These are phyloP conservation scores for Knipowitschia caucasica DNA, from an alignment of 2,797 vertebrate species.

Conservation along the genomic window DNA sequence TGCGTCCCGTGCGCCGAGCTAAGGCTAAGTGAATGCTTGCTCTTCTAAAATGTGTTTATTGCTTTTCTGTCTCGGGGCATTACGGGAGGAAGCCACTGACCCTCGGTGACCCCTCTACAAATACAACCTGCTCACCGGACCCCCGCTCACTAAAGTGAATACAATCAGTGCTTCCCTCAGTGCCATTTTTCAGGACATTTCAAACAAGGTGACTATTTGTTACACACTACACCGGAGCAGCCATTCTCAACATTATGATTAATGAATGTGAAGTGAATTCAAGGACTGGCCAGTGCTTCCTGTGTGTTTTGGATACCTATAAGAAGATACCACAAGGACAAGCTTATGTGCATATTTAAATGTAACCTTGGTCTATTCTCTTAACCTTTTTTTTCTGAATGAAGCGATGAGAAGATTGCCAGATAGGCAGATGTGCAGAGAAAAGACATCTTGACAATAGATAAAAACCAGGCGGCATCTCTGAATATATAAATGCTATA, in stretches of 20 bases:
- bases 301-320: conserved; percentile 13
- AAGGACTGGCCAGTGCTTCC: conserved; percentile 2
- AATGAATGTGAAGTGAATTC: conserved; percentile 26
- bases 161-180: conserved; percentile 28
- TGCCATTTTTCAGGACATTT: conserved; percentile 30
- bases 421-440: conserved; percentile 53
- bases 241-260: conserved; percentile 28
- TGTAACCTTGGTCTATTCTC: conserved; percentile 47
- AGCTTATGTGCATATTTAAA: conserved; percentile 46
- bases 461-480: conserved; percentile 32
- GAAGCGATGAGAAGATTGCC: conserved; percentile 32
- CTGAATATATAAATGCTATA: conserved; percentile 61
- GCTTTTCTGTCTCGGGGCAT: conserved; percentile 61
- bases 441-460: conserved; percentile 57
- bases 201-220: conserved; percentile 6
- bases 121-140: conserved; percentile 28
- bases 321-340: conserved; percentile 21
- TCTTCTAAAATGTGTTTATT: conserved; percentile 53
- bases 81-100: conserved; percentile 34
- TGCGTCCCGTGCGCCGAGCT: conserved; percentile 29
- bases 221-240: conserved; percentile 10
- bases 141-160: conserved; percentile 41
- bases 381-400: conserved; percentile 12
- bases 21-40: conserved; percentile 15
- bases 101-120: conserved; percentile 45